Conservation (phyloP, 1,140 invertebrate species). For the Drosophila ercepeae region DNA sequence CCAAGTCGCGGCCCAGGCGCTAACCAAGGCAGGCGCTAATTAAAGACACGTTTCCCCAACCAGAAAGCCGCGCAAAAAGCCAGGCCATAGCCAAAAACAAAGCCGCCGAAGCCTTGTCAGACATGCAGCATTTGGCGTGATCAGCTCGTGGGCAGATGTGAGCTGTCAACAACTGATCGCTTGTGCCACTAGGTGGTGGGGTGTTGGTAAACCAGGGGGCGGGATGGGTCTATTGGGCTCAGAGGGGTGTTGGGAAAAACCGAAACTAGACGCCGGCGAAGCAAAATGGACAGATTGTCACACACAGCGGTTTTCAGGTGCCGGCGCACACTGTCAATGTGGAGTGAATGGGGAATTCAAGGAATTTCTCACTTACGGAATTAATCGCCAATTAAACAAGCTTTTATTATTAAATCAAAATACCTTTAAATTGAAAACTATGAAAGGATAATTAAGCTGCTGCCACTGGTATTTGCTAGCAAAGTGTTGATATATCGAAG, state of each 20-base stretch:
- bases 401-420: background rate
- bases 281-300: constrained; percentile 26
- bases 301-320: constrained; percentile 15
- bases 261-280: constrained; percentile 1
- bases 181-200: background rate
- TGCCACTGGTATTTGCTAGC: background rate
- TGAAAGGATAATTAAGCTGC: background rate
- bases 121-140: constrained; percentile 51
- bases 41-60: constrained; percentile 64
- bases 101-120: constrained; percentile 53
- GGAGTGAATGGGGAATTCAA: background rate
- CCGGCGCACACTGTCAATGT: constrained; percentile 7
- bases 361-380: background rate
- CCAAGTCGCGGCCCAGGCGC: constrained; percentile 53
- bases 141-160: constrained; percentile 64
- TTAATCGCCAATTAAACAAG: background rate
- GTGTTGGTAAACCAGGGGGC: background rate
- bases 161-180: constrained; percentile 43
- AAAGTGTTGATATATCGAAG: background rate
- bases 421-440: background rate
- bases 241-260: background rate
- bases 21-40: constrained; percentile 67
- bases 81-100: constrained; percentile 42
- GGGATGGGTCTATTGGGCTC: background rate
- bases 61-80: constrained; percentile 25